Evolutionary conservation across 2,797 vertebrate species (phyloP), one percentile per base, ranked within the genome.

Genomic region (Microhierax caerulescens): DNA sequence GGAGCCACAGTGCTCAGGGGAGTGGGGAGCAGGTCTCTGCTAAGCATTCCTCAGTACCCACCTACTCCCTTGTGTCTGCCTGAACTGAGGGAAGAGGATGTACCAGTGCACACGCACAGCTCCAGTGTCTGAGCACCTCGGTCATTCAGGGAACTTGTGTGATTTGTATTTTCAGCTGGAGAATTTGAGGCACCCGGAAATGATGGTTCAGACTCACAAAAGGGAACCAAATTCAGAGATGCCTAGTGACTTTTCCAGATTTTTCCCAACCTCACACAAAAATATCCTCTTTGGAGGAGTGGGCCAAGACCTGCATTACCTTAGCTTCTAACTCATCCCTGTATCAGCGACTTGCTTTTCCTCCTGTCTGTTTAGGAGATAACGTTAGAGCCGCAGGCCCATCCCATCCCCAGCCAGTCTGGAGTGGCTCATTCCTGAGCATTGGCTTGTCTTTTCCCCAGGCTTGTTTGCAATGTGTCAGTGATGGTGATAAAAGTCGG

Each of bases 401-500:
- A 48, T 10, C 47, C 24, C 50, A 32, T 41, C n/a, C 56, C n/a
- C 57, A 68, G 69, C 18, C 3, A 0, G 37, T 78, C 73, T 88
- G 76, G 65, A 88, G 88, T 2, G 6, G 61, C 60, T 97, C 69
- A 43, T 80, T 94, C 85, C 73, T 78, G 64, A 95, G 50, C 36
- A 22, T 54, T 82, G 48, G 28, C 50, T 90, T 0, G 0, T 81
- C 82, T 93, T 86, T 84, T 67, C 76, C 63, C 39, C 47, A 59
- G 59, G 57, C 82, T 69, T 84, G 50, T 88, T 92, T 84, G 73
- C 88, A 84, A 48, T 0, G 2, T 86, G 93, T 86, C 85, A 72
- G 48, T 76, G 93, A 92, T 19, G 45, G 88, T 41, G 92, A 76
- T 48, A 93, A 90, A 94, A 96, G 73, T 43, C 8, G 2, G 61